Evolutionary conservation across 2,888 invertebrate species (phyloP).

Genomic region (Aphrophora alni): DNA sequence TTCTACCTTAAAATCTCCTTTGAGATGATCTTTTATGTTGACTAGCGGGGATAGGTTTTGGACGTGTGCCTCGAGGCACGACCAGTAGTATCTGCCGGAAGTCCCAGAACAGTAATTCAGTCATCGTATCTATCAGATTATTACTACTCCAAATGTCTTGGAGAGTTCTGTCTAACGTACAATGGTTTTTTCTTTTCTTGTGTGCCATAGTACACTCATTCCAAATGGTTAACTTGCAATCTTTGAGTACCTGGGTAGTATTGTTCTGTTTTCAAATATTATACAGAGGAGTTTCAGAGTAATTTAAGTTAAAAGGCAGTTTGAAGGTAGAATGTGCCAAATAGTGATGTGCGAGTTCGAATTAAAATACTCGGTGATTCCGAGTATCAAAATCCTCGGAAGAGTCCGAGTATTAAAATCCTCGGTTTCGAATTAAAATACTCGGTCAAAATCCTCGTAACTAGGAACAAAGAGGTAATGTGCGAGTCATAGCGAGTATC

Average conservation of each 20-base stretch:
- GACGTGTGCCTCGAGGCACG: constrained; percentile 6
- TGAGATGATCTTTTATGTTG: background rate
- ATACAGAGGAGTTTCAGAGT: constrained; percentile 2
- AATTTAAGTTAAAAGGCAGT: constrained; percentile 6
- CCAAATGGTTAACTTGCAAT: background rate
- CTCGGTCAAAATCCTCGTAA: too few relatives aligned
- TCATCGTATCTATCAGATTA: background rate
- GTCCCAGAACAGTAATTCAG: constrained; percentile 2
- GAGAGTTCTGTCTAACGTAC: constrained; percentile 14
- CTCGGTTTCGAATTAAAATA: too few relatives aligned
- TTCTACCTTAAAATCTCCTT: background rate
- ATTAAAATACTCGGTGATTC: too few relatives aligned
- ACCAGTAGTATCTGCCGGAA: constrained; percentile 13
- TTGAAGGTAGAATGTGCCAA: constrained; percentile 15
- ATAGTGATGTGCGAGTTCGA: too few relatives aligned
- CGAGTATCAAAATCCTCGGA: too few relatives aligned
- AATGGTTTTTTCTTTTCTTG: constrained; percentile 10
- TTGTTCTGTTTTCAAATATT: too few relatives aligned
- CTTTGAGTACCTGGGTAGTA: background rate
- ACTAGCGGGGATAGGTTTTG: background rate
- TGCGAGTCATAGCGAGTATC: too few relatives aligned
- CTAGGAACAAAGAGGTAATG: too few relatives aligned
- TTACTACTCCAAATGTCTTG: background rate
- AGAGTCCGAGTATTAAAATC: too few relatives aligned
- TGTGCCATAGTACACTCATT: constrained; percentile 26